These are phyloP conservation scores for Phortica variegata DNA, from an alignment of 1,140 invertebrate genomes.

Conservation along the genomic window DNA sequence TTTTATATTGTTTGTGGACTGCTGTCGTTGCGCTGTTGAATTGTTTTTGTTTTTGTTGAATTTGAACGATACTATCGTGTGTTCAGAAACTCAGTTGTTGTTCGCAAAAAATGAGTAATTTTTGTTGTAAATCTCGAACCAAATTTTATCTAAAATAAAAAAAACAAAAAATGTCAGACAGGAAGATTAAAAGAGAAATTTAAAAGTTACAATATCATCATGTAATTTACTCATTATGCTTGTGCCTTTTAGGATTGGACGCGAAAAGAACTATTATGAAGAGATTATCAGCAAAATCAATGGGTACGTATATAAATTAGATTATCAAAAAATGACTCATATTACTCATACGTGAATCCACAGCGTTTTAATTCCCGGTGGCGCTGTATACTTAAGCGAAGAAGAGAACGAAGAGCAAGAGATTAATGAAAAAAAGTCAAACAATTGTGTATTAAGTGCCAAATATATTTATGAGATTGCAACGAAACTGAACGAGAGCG, in stretches of 20 bases:
- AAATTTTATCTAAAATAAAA: no score
- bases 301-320: slow-evolving; percentile 65
- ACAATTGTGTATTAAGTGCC: slow-evolving; percentile 62
- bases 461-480: slow-evolving; percentile 65
- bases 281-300: slow-evolving; percentile 65
- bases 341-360: background rate
- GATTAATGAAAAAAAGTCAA: slow-evolving; percentile 62
- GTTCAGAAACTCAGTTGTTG: no score
- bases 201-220: no score
- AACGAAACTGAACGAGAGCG: slow-evolving; percentile 66
- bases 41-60: no score
- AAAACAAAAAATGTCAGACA: no score
- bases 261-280: slow-evolving; percentile 29
- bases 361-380: slow-evolving; percentile 77
- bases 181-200: no score
- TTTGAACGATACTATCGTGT: no score
- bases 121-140: no score
- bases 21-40: no score
- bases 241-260: slow-evolving; percentile 34
- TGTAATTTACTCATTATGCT: no score
- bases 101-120: no score
- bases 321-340: background rate
- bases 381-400: slow-evolving; percentile 63
- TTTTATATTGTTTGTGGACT: no score
- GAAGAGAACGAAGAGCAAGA: background rate